Conservation (phyloP, 2,113 vertebrate genomes). For the Tragelaphus imberbis region DNA sequence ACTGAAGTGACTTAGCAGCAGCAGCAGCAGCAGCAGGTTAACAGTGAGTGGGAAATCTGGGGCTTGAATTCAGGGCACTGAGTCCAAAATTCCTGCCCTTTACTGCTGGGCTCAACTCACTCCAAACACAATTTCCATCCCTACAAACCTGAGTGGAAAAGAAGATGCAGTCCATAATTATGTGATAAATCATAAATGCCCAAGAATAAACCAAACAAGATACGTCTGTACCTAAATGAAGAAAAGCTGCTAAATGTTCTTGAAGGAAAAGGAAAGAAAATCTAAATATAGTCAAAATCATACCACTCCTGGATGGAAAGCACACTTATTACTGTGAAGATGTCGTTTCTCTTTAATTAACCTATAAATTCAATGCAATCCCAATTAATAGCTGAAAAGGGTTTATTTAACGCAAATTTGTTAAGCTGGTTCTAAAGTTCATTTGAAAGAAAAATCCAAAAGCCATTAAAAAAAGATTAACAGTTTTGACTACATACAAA, state of each 20-base stretch:
- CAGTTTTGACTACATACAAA: not conserved
- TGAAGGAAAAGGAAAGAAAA: not conserved
- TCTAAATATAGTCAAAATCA: not conserved
- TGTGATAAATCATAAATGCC: not conserved
- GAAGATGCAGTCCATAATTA: not conserved
- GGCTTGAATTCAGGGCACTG: not conserved
- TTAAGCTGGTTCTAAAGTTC: not conserved
- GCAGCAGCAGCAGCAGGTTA: no score
- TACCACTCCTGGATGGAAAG: not conserved
- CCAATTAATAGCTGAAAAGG: not conserved
- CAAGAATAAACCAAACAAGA: not conserved
- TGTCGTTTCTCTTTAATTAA: not conserved
- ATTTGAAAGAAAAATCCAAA: conserved; percentile 13
- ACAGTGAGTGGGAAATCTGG: not conserved
- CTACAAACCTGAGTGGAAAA: not conserved
- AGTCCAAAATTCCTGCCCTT: not conserved
- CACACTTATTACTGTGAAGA: not conserved
- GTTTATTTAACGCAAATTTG: conserved; percentile 13
- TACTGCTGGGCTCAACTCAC: no score
- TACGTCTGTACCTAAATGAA: not conserved
- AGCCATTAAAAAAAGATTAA: not conserved
- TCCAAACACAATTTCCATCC: not conserved
- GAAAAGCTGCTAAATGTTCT: not conserved
- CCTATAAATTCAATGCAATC: not conserved
- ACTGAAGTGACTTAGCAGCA: no score